Evolutionary conservation across 2,888 invertebrate species (phyloP).

Genomic region (Clostera curtula): DNA sequence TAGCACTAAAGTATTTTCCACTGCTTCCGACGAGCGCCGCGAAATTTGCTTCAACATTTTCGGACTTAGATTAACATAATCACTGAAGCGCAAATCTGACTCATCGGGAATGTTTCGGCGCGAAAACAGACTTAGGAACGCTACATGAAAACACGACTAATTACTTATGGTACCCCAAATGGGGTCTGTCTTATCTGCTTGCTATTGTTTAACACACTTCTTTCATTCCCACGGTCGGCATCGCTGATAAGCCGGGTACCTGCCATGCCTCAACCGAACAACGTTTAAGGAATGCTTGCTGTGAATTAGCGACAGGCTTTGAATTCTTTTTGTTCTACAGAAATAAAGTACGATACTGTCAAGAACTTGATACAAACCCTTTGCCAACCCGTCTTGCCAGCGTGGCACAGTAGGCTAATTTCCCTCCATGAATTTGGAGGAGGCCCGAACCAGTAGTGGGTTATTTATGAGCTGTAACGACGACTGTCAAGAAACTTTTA

Average conservation of each 20-base stretch:
- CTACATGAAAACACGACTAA: constrained; percentile 53
- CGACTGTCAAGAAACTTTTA: too few relatives aligned
- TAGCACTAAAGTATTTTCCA: too few relatives aligned
- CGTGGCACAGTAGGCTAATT: too few relatives aligned
- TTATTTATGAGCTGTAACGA: too few relatives aligned
- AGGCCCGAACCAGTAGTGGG: too few relatives aligned
- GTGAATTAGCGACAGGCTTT: too few relatives aligned
- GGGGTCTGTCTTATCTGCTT: constrained; percentile 65
- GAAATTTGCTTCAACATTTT: constrained; percentile 17
- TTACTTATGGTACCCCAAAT: constrained; percentile 61
- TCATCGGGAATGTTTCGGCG: constrained; percentile 17
- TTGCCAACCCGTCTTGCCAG: too few relatives aligned
- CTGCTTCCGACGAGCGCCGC: constrained; percentile 21
- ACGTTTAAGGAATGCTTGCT: constrained; percentile 29
- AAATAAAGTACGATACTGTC: too few relatives aligned
- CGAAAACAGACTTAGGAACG: constrained; percentile 10
- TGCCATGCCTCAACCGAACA: constrained; percentile 24
- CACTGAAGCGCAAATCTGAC: constrained; percentile 20
- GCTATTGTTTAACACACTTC: constrained; percentile 71
- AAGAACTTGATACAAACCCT: too few relatives aligned
- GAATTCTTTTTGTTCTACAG: too few relatives aligned
- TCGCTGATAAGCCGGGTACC: constrained; percentile 44
- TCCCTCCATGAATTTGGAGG: too few relatives aligned
- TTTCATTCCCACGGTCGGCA: constrained; percentile 69
- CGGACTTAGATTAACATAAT: constrained; percentile 14